A percentile compares a stretch with the other conserved stretches of the same genome.
Conservation (phyloP, 1,140 invertebrate genomes). For the Nasonia longicornis region DNA sequence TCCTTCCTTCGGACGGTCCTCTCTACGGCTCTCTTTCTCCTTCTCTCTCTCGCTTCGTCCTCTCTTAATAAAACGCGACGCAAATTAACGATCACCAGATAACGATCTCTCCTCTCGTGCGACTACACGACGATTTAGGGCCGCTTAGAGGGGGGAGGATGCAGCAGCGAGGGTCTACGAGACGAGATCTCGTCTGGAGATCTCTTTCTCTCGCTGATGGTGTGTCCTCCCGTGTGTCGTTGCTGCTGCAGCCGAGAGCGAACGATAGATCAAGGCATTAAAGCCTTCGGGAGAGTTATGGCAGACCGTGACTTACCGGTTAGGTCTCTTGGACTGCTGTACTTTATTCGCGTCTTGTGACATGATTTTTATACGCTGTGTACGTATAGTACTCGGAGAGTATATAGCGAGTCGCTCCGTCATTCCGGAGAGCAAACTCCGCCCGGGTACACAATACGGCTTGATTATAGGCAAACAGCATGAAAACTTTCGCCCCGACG, state of each 20-base stretch:
- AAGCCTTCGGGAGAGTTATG: not conserved
- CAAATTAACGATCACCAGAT: slow-evolving; percentile 42
- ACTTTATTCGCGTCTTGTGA: not conserved
- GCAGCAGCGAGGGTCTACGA: slow-evolving; percentile 32
- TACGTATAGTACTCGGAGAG: too few relatives aligned
- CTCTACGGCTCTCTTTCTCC: not conserved
- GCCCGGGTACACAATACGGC: too few relatives aligned
- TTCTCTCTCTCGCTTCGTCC: slow-evolving; percentile 31
- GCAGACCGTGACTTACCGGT: not conserved
- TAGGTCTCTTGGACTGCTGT: too few relatives aligned
- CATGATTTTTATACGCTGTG: not conserved
- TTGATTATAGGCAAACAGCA: too few relatives aligned
- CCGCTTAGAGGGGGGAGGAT: not conserved
- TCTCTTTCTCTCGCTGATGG: not conserved
- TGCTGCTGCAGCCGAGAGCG: not conserved
- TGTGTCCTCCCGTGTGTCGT: not conserved
- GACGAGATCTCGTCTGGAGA: slow-evolving; percentile 21
- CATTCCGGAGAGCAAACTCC: too few relatives aligned
- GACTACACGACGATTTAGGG: slow-evolving; percentile 31
- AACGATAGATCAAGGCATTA: slow-evolving; percentile 21
- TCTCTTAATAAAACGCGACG: slow-evolving; percentile 40
- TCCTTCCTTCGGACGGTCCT: slow-evolving; percentile 20
- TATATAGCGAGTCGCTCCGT: too few relatives aligned
- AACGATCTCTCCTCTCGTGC: slow-evolving; percentile 35
- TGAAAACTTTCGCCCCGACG: too few relatives aligned